phyloP scores from a whole-genome alignment of 1,140 invertebrate genomes.

The Pygmarrhopalites habei region DNA sequence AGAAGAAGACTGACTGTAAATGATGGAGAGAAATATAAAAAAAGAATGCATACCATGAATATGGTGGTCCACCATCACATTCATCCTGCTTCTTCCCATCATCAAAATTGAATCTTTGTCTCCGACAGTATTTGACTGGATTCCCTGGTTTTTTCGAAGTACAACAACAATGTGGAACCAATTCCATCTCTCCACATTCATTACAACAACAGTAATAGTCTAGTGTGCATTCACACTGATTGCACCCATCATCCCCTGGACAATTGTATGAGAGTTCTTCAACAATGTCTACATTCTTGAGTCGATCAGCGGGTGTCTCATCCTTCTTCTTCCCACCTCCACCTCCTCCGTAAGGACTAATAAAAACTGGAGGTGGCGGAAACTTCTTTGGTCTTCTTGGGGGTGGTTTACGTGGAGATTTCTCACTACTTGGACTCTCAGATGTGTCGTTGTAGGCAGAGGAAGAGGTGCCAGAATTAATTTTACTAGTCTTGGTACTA shows the following conservation, averaged over 20 bases:
- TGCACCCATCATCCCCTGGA: background rate
- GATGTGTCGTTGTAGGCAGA: too few species aligned
- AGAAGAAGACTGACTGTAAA: background rate
- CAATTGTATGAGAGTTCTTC: slow-evolving; percentile 19
- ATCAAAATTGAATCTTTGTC: slow-evolving; percentile 24
- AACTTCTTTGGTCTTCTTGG: background rate
- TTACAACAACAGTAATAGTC: slow-evolving; percentile 15
- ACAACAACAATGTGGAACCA: background rate
- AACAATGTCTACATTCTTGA: slow-evolving; percentile 27
- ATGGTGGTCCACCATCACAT: background rate
- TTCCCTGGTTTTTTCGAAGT: background rate
- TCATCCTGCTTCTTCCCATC: background rate
- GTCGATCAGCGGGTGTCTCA: slow-evolving; percentile 7
- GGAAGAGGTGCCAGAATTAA: too few species aligned
- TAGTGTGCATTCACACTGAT: background rate
- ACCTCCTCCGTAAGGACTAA: background rate
- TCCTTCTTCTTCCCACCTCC: background rate
- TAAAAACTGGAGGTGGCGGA: slow-evolving; percentile 11
- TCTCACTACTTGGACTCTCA: background rate
- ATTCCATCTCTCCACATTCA: slow-evolving; percentile 17
- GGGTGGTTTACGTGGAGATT: background rate
- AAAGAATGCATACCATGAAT: background rate
- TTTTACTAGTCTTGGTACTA: too few species aligned
- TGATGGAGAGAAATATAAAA: background rate
- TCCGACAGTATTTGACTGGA: slow-evolving; percentile 15